phyloP scores from a whole-genome alignment of 2,888 invertebrate species.

The Drosophila nr. medialis region DNA sequence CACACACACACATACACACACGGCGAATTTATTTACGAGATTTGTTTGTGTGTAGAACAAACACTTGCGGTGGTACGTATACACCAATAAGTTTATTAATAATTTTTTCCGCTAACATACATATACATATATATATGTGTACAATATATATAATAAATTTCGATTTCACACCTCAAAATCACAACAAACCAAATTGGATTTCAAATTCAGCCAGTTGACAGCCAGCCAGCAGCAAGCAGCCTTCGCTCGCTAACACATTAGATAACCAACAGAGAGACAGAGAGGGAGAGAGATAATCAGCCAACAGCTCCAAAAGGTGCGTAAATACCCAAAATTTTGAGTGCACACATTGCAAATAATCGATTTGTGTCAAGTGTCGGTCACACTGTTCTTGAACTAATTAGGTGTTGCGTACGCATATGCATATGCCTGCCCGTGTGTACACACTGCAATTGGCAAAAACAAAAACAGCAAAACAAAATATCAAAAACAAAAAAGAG shows the following conservation, averaged over 20 bases:
- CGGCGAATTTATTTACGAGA: conserved; percentile 39
- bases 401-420: conserved; percentile 5
- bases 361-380: conserved; percentile 32
- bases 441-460: background rate
- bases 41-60: conserved; percentile 10
- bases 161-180: conserved; percentile 38
- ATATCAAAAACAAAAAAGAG: background rate
- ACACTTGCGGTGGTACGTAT: conserved; percentile 39
- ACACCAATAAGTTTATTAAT: conserved; percentile 69
- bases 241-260: conserved; percentile 32
- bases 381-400: conserved; percentile 31
- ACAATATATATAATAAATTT: conserved; percentile 29
- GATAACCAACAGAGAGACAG: conserved; percentile 37
- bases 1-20: conserved; percentile 3
- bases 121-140: conserved; percentile 4
- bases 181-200: conserved; percentile 50
- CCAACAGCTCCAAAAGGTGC: conserved; percentile 35
- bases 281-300: background rate
- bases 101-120: conserved; percentile 39
- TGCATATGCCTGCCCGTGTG: background rate
- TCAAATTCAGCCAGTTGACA: conserved; percentile 35
- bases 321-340: conserved; percentile 21
- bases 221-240: conserved; percentile 12
- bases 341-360: conserved; percentile 36
- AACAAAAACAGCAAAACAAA: conserved; percentile 1